phyloP scores from a whole-genome alignment of 2,797 vertebrate genomes.

The Notolepis coatsorum region DNA sequence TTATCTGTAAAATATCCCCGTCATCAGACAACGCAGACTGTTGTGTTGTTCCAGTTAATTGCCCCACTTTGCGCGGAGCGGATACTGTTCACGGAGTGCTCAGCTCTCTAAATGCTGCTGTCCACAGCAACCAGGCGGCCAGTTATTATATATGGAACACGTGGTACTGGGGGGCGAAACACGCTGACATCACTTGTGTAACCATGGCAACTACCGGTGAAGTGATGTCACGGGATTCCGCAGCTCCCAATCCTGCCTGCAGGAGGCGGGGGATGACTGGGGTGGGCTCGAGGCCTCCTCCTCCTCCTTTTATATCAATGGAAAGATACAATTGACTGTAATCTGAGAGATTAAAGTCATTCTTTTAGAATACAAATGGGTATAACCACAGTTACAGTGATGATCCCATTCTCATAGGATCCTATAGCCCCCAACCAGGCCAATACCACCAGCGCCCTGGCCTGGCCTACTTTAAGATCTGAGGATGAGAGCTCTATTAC shows the following conservation, averaged over 20 bases:
- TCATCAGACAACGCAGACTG: no score
- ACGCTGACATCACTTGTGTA: conserved; percentile 66
- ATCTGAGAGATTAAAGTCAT: conserved; percentile 24
- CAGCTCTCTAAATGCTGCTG: conserved; percentile 25
- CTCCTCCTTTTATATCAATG: conserved; percentile 42
- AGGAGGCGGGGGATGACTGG: conserved; percentile 43
- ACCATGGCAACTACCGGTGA: conserved; percentile 56
- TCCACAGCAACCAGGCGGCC: not conserved
- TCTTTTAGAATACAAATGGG: not conserved
- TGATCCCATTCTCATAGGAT: not conserved
- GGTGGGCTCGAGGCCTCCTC: conserved; percentile 19
- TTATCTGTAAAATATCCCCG: not conserved
- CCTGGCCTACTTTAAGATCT: conserved; percentile 24
- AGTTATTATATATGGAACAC: conserved; percentile 68
- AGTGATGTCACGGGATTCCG: conserved; percentile 82
- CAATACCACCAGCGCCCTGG: not conserved
- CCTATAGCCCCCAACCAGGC: not conserved
- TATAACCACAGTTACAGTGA: not conserved
- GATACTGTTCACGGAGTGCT: not conserved
- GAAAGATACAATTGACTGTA: conserved; percentile 37
- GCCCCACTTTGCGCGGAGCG: not conserved
- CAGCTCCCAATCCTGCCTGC: conserved; percentile 41
- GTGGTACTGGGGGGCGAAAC: conserved; percentile 60
- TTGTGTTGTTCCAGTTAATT: not conserved
- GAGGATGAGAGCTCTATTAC: conserved; percentile 1